phyloP scores from a whole-genome alignment of 2,888 invertebrate species.

The Patella caerulea region DNA sequence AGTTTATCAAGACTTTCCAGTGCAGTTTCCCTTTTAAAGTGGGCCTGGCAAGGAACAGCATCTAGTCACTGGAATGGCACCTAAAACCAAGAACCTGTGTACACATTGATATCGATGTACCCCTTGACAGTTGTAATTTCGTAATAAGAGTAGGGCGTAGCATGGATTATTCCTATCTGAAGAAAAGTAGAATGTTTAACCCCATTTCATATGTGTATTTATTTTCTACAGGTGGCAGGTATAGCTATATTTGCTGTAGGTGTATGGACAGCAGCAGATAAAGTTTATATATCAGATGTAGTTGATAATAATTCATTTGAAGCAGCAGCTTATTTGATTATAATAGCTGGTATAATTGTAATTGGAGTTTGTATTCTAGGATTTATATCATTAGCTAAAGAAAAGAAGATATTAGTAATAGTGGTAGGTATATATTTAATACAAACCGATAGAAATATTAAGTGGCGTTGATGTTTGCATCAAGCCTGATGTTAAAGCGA shows the following conservation, averaged over 20 bases:
- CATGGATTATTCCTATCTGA: no score
- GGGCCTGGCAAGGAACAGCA: no score
- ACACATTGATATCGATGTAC: no score
- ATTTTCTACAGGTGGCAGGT: conserved; percentile 3
- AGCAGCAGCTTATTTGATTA: background rate
- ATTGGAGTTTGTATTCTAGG: background rate
- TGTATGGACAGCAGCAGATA: conserved; percentile 11
- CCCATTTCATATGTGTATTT: background rate
- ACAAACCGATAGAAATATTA: no score
- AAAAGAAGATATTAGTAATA: background rate
- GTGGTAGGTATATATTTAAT: background rate
- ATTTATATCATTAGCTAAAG: background rate
- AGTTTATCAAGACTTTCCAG: no score
- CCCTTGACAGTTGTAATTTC: no score
- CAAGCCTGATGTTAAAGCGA: no score
- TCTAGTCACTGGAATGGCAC: no score
- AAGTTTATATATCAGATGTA: conserved; percentile 12
- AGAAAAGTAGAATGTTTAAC: background rate
- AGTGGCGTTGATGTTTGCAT: no score
- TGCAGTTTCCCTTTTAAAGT: no score
- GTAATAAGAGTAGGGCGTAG: no score
- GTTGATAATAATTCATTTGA: background rate
- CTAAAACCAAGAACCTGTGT: no score
- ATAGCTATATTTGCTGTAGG: conserved; percentile 8
- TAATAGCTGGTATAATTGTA: background rate